A percentile compares a stretch with the other conserved stretches of the same genome.
Evolutionary conservation across 2,113 vertebrate species (phyloP).

Genomic region (Trochalopteron elliotii): DNA sequence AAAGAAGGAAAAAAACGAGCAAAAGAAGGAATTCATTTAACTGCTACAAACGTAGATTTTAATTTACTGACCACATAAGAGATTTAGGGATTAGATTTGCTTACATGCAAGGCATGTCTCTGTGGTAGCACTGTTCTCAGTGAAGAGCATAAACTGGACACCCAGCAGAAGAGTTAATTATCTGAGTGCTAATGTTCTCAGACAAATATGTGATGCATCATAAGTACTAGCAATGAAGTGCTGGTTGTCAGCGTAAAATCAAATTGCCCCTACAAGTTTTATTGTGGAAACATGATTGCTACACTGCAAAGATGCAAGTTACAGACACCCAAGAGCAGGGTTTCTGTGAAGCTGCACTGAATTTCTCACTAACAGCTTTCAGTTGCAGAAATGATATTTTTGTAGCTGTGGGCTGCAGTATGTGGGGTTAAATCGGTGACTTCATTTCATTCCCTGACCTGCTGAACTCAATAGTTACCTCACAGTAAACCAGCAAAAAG

Average conservation of each 20-base stretch:
- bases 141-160: background rate
- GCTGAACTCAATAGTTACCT: background rate
- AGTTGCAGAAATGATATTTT: background rate
- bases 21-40: background rate
- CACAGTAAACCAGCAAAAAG: background rate
- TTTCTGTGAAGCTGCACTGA: background rate
- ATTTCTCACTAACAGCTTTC: background rate
- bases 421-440: background rate
- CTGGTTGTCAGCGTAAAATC: constrained; percentile 42
- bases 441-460: background rate
- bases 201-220: constrained; percentile 38
- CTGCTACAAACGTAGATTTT: constrained; percentile 37
- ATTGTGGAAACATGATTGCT: constrained; percentile 23
- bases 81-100: constrained; percentile 35
- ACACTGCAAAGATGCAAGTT: background rate
- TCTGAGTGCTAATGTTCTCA: constrained; percentile 48
- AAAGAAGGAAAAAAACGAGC: background rate
- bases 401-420: background rate
- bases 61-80: constrained; percentile 35
- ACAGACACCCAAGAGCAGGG: background rate
- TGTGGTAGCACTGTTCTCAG: constrained; percentile 15
- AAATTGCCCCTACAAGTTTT: constrained; percentile 51
- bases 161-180: constrained; percentile 53
- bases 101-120: background rate
- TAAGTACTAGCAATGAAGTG: constrained; percentile 19